Evolutionary conservation across 2,888 invertebrate species (phyloP), one percentile per base, ranked within the genome.

Genomic region (Drosophila meridiana): DNA sequence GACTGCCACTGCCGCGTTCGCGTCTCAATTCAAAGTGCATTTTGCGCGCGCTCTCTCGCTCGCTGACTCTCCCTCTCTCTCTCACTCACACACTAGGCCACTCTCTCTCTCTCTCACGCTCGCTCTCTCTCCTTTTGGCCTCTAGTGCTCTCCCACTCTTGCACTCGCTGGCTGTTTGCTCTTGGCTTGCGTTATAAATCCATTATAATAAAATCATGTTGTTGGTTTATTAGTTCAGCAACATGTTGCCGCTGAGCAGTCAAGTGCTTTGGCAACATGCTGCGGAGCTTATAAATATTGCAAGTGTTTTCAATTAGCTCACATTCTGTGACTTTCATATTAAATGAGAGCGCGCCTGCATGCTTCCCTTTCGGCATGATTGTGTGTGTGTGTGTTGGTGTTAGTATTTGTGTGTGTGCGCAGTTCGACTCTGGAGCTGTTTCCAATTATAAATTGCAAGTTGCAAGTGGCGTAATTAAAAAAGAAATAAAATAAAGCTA

Each of bases 251-350:
- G 70, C 28, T 63, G 55, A 72, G 74, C 68, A 75, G 82, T 84
- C 90, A 91, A 91, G 87, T 91, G 90, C 71, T 80, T 80, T 65
- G 42, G 88, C 91, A 90, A 80, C 89, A 89, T 89, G 90, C 70
- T 90, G 90, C 83, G 40, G 64, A 65, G 73, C 87, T 80, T 78
- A 91, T 92, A 90, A 91, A 91, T 91, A 90, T 88, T 89, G 89
- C 87, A 91, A 91, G 89, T 91, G 89, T 85, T 90, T 92, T 91
- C 92, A 92, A 91, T 91, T 90, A 91, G 90, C 87, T 83, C 84
- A 83, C 85, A 88, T 90, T 89, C 88, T 89, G 81, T 87, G 86
- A 91, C 91, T 91, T 90, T 82, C 83, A 90, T 90, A 88, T 84
- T 87, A 86, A 87, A 87, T 86, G 88, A 81, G 82, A 76, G 81